A percentile compares a stretch with the other conserved stretches of the same genome.
Evolutionary conservation across 2,888 invertebrate genomes (phyloP).

Genomic region (Camptogramma bilineatum): DNA sequence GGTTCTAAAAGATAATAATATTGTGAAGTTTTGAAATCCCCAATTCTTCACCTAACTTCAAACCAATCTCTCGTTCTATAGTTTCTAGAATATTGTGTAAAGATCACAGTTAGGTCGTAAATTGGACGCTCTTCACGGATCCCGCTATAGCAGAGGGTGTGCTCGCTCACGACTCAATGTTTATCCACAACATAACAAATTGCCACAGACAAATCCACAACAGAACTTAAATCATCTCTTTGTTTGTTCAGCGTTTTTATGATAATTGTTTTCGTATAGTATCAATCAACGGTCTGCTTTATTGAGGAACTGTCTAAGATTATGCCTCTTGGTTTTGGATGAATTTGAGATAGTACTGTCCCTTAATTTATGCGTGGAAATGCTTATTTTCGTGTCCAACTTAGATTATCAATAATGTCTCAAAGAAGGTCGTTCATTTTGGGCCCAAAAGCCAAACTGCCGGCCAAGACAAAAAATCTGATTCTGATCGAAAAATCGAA

Average conservation of each 20-base stretch:
- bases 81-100: slow-evolving; percentile 48
- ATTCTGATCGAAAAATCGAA: too few relatives aligned
- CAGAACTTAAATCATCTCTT: slow-evolving; percentile 59
- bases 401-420: too few relatives aligned
- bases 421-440: too few relatives aligned
- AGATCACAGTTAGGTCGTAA: slow-evolving; percentile 76
- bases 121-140: slow-evolving; percentile 69
- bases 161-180: slow-evolving; percentile 78
- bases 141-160: slow-evolving; percentile 73
- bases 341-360: too few relatives aligned
- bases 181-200: slow-evolving; percentile 79
- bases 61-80: slow-evolving; percentile 5
- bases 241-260: slow-evolving; percentile 25
- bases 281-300: neutral
- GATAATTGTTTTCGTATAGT: slow-evolving; percentile 1
- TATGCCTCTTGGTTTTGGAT: neutral
- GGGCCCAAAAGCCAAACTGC: too few relatives aligned
- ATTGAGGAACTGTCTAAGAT: neutral
- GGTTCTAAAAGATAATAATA: too few relatives aligned
- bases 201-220: slow-evolving; percentile 70
- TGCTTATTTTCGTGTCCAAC: too few relatives aligned
- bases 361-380: too few relatives aligned
- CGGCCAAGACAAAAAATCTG: too few relatives aligned
- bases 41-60: neutral
- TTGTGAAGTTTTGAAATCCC: neutral